Evolutionary conservation across 2,888 invertebrate genomes (phyloP).

Genomic region (Lagria hirta): DNA sequence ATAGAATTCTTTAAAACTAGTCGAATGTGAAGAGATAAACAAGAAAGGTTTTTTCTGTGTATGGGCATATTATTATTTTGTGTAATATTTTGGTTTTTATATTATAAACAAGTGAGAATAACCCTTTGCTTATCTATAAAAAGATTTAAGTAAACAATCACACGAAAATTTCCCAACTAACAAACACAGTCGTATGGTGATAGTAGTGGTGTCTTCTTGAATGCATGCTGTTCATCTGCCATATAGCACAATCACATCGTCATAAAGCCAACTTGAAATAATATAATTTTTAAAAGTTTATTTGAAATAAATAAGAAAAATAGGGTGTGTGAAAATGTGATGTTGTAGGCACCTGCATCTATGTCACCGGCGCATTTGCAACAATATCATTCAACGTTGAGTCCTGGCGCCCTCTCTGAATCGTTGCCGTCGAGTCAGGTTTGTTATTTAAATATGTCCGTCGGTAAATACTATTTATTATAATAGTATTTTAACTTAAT

Average conservation of each 20-base stretch:
- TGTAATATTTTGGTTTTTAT: too few relatives aligned
- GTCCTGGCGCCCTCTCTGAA: constrained; percentile 68
- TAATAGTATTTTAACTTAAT: constrained; percentile 30
- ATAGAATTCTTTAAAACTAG: too few relatives aligned
- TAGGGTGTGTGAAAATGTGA: constrained; percentile 40
- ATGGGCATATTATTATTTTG: too few relatives aligned
- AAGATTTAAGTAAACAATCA: too few relatives aligned
- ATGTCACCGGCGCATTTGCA: constrained; percentile 87
- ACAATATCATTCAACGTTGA: constrained; percentile 68
- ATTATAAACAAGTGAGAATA: too few relatives aligned
- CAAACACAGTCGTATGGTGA: too few relatives aligned
- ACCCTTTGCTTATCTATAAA: too few relatives aligned
- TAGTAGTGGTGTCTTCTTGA: constrained; percentile 31
- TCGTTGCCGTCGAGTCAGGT: constrained; percentile 83
- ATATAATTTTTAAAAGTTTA: too few relatives aligned
- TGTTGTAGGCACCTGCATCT: constrained; percentile 82
- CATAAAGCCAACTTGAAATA: constrained; percentile 37
- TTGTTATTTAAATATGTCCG: constrained; percentile 44
- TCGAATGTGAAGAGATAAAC: too few relatives aligned
- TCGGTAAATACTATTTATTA: constrained; percentile 22
- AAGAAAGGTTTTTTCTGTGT: too few relatives aligned
- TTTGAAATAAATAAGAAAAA: constrained; percentile 11
- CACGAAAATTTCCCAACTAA: too few relatives aligned
- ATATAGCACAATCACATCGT: constrained; percentile 29
- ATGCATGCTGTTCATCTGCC: constrained; percentile 32